These are phyloP conservation scores for Aurelia coerulea DNA, from an alignment of 30 jellyfish, hydroid and myxozoan species.

Conservation along the genomic window DNA sequence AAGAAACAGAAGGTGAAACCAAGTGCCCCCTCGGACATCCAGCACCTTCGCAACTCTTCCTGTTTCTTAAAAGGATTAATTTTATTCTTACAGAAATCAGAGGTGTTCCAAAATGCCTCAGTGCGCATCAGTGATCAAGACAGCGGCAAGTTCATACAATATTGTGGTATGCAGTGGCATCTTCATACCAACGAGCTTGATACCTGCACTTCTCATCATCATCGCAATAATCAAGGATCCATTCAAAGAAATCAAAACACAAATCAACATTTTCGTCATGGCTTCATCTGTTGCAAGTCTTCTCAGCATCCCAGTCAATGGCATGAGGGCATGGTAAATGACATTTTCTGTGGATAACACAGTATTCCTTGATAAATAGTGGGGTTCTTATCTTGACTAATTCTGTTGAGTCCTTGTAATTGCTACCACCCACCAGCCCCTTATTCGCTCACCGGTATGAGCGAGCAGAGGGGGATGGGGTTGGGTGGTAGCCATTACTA, in stretches of 20 bases:
- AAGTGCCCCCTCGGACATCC: no score
- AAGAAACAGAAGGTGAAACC: no score
- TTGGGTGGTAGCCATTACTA: no score
- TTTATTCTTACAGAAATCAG: no score
- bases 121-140: slow-evolving; percentile 9
- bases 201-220: slow-evolving; percentile 10
- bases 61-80: no score
- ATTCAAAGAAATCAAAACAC: slow-evolving; percentile 16
- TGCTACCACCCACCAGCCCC: no score
- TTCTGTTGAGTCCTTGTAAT: no score
- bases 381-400: no score
- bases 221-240: slow-evolving; percentile 18
- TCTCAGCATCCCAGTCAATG: slow-evolving; percentile 40
- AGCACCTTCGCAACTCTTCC: no score
- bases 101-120: slow-evolving; percentile 11
- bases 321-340: background rate
- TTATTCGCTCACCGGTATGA: no score
- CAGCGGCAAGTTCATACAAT: background rate
- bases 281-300: slow-evolving; percentile 39
- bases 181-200: background rate
- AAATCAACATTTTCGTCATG: background rate
- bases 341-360: background rate
- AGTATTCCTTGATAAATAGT: no score
- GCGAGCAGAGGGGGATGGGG: no score
- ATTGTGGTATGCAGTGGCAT: slow-evolving; percentile 19